Evolutionary conservation across 2,113 vertebrate genomes (phyloP).

Genomic region (Trichechus manatus): DNA sequence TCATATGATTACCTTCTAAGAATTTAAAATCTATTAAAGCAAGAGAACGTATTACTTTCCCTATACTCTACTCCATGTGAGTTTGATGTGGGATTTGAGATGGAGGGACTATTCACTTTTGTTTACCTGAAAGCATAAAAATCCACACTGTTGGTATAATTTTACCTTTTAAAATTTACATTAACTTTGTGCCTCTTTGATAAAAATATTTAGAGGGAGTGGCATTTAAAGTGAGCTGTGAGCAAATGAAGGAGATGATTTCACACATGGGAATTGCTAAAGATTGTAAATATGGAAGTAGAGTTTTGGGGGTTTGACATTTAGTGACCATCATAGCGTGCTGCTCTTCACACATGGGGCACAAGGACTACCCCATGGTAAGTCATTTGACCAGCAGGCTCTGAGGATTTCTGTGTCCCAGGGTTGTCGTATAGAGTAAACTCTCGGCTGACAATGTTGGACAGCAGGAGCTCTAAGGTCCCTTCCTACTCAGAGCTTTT

Average conservation of each 20-base stretch:
- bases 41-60: not conserved
- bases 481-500: not conserved
- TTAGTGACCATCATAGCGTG: not conserved
- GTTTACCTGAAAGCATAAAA: slow-evolving; percentile 18
- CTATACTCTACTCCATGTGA: not conserved
- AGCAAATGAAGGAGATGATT: not conserved
- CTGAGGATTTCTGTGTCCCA: not conserved
- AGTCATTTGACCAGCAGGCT: not conserved
- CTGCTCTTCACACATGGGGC: not conserved
- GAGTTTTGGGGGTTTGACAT: not conserved
- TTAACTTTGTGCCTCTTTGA: slow-evolving; percentile 9
- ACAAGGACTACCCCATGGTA: not conserved
- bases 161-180: slow-evolving; percentile 30
- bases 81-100: not conserved
- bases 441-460: not conserved
- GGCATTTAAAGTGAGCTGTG: slow-evolving; percentile 31
- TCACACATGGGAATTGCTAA: not conserved
- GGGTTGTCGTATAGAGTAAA: not conserved
- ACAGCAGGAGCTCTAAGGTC: not conserved
- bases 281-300: not conserved
- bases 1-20: not conserved
- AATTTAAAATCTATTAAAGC: slow-evolving; percentile 41
- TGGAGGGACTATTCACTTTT: slow-evolving; percentile 6
- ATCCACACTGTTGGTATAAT: slow-evolving; percentile 8
- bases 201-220: not conserved